Conservation (phyloP, 2,797 vertebrate species). For the Enteromius mattozi region DNA sequence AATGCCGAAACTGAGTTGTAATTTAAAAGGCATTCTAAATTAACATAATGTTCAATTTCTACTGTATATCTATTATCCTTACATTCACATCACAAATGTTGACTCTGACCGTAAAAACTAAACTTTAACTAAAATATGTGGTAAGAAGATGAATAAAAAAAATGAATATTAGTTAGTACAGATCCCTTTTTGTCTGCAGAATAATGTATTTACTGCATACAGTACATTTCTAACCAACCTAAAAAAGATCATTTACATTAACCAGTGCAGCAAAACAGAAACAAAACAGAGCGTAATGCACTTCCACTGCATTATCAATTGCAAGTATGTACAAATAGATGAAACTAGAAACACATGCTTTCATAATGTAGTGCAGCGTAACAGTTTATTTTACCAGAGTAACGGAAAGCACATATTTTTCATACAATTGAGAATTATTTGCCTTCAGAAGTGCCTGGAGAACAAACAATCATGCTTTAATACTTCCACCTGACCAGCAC, state of each 20-base stretch:
- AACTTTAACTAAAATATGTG: too few relatives aligned
- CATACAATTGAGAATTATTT: neutral
- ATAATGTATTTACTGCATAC: neutral
- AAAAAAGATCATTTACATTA: neutral
- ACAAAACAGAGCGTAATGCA: neutral
- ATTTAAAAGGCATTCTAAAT: neutral
- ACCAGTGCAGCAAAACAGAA: neutral
- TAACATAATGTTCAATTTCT: neutral
- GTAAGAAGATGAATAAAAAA: neutral
- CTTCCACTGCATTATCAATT: neutral
- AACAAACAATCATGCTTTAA: neutral
- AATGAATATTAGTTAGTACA: neutral
- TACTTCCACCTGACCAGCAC: slow-evolving; percentile 6
- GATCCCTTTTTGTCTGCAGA: neutral
- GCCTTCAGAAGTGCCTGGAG: neutral
- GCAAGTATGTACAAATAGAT: neutral
- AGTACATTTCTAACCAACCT: neutral
- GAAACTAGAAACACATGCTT: neutral
- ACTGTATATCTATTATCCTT: neutral
- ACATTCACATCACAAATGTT: neutral
- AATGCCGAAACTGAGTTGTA: neutral
- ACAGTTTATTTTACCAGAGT: neutral
- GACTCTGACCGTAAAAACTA: neutral
- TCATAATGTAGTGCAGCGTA: too few relatives aligned
- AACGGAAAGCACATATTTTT: neutral